Conservation (phyloP, 1,140 invertebrate species). For the Mercenaria mercenaria region DNA sequence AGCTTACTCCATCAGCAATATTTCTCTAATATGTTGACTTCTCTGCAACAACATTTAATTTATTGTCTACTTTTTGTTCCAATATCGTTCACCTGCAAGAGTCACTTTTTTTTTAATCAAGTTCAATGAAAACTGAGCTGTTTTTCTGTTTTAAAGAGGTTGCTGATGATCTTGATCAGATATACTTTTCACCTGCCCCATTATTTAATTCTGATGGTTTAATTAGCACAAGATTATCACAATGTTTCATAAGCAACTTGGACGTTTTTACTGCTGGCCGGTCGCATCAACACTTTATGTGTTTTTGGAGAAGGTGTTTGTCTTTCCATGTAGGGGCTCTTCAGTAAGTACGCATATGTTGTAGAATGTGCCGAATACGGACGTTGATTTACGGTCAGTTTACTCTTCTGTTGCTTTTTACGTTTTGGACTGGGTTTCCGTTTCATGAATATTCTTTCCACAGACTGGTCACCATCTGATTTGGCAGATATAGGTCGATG, state of each 20-base stretch:
- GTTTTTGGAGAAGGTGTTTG: slow-evolving; percentile 75
- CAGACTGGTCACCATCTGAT: slow-evolving; percentile 59
- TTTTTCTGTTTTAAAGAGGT: too few species aligned
- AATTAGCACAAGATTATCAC: slow-evolving; percentile 8
- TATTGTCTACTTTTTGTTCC: too few species aligned
- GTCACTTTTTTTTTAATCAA: too few species aligned
- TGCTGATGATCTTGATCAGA: too few species aligned
- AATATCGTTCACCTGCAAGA: too few species aligned
- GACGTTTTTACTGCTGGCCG: slow-evolving; percentile 63
- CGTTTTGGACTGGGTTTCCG: slow-evolving; percentile 73
- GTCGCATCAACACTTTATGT: slow-evolving; percentile 69
- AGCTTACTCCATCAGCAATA: too few species aligned
- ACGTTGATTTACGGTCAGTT: slow-evolving; percentile 77
- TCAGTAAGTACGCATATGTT: slow-evolving; percentile 75
- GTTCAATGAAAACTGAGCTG: too few species aligned
- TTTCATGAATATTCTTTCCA: slow-evolving; percentile 73
- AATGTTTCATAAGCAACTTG: slow-evolving; percentile 64
- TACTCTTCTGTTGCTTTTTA: slow-evolving; percentile 67
- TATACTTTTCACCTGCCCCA: too few species aligned
- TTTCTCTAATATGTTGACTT: too few species aligned
- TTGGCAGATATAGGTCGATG: slow-evolving; percentile 38
- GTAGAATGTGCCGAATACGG: slow-evolving; percentile 79
- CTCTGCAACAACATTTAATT: too few species aligned
- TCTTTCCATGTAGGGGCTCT: slow-evolving; percentile 80
- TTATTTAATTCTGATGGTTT: too few species aligned